phyloP scores from a whole-genome alignment of 2,797 vertebrate species.

The Mycteria americana region DNA sequence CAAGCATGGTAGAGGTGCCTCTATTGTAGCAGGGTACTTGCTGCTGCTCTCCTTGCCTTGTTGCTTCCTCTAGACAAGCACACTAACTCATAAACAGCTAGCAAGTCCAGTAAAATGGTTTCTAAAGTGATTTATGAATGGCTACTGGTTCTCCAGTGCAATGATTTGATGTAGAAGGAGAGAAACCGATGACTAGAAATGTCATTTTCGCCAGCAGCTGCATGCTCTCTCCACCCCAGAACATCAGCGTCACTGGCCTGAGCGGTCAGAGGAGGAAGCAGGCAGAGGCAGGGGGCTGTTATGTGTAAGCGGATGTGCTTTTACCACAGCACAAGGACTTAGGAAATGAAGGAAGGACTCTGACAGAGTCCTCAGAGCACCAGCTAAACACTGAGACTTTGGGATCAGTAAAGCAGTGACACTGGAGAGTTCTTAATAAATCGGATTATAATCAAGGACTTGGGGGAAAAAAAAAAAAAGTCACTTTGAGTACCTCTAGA shows the following conservation, averaged over 20 bases:
- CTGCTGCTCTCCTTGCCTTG: neutral
- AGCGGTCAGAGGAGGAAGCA: neutral
- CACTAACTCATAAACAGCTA: neutral
- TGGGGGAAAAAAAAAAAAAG: rapidly evolving
- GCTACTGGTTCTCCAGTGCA: neutral
- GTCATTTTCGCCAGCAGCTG: neutral
- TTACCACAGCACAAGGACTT: neutral
- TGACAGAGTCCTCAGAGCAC: neutral
- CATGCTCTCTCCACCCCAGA: neutral
- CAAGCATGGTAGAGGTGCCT: neutral
- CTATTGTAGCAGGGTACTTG: neutral
- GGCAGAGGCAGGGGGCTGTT: neutral
- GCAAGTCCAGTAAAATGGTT: neutral
- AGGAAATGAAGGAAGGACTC: neutral
- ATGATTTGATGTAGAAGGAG: neutral
- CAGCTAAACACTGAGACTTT: neutral
- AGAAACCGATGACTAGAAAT: neutral
- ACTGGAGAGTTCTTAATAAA: neutral
- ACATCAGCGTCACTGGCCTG: neutral
- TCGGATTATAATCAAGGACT: neutral
- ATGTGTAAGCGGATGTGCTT: neutral
- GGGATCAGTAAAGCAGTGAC: neutral
- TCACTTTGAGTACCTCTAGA: neutral
- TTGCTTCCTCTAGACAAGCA: neutral
- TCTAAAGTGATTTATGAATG: neutral